Evolutionary conservation across 2,113 vertebrate genomes (phyloP).

Genomic region (Lynx canadensis): DNA sequence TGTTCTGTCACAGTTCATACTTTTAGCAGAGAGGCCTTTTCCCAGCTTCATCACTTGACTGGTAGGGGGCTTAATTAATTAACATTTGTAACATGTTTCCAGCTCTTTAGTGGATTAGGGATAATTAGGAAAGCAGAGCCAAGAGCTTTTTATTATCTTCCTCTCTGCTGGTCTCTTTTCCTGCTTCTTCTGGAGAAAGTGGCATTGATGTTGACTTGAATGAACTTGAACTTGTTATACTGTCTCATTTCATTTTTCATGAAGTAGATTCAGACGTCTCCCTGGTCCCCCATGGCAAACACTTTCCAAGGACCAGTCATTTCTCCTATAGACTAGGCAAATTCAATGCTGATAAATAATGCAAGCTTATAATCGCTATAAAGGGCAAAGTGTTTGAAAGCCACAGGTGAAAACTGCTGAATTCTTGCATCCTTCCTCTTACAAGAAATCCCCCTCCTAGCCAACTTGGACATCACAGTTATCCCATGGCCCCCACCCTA

Average conservation of each 20-base stretch:
- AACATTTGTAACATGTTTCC: constrained; percentile 59
- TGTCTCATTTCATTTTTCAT: constrained; percentile 52
- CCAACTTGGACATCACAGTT: background rate
- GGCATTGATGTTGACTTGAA: constrained; percentile 43
- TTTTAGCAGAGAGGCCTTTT: background rate
- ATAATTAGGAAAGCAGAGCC: constrained; percentile 69
- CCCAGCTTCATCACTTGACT: constrained; percentile 6
- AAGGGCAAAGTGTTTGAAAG: constrained; percentile 54
- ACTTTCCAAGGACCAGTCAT: constrained; percentile 23
- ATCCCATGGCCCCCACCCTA: no score
- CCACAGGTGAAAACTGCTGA: background rate
- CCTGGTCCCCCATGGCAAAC: background rate
- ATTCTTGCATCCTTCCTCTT: background rate
- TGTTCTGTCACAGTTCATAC: background rate
- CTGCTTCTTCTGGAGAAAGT: constrained; percentile 46
- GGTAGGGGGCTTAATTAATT: constrained; percentile 69
- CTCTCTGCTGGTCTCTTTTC: constrained; percentile 62
- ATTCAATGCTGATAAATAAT: constrained; percentile 58
- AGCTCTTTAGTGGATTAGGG: constrained; percentile 54
- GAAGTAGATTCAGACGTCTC: constrained; percentile 50
- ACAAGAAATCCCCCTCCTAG: background rate
- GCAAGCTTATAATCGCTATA: background rate
- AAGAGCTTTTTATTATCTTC: constrained; percentile 45
- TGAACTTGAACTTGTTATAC: constrained; percentile 37
- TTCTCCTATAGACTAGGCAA: constrained; percentile 36